A percentile compares a stretch with the other conserved stretches of the same genome.
These are phyloP conservation scores for Zoanthus solanderi DNA, from an alignment of 92 coral and sea anemone genomes.

Conservation along the genomic window DNA sequence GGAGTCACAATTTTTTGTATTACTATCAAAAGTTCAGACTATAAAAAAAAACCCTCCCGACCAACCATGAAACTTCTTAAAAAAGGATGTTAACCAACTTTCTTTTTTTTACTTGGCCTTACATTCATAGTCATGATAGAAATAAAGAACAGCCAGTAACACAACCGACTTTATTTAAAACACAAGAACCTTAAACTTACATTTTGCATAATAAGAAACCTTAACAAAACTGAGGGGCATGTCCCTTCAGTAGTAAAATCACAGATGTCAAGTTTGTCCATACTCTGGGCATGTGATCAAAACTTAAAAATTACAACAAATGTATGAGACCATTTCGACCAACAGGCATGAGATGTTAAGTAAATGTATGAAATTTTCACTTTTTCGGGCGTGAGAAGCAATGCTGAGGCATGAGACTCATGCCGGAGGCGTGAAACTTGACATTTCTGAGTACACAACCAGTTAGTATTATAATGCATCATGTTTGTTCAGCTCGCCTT, in stretches of 20 bases:
- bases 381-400: not conserved
- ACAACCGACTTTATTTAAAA: slow-evolving; percentile 12
- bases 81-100: not conserved
- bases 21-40: slow-evolving; percentile 17
- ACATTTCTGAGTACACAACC: not conserved
- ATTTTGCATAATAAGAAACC: slow-evolving; percentile 20
- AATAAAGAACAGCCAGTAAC: slow-evolving; percentile 19
- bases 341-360: slow-evolving; percentile 19
- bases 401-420: not conserved
- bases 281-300: slow-evolving; percentile 14
- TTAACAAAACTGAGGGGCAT: slow-evolving; percentile 17
- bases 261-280: slow-evolving; percentile 12
- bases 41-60: not conserved
- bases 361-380: not conserved
- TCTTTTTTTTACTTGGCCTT: slow-evolving; percentile 15
- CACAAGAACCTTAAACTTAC: slow-evolving; percentile 15
- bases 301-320: slow-evolving; percentile 10
- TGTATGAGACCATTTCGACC: slow-evolving; percentile 17
- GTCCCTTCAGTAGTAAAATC: slow-evolving; percentile 19
- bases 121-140: slow-evolving; percentile 18
- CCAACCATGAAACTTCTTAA: not conserved
- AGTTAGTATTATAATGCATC: not conserved
- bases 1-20: slow-evolving; percentile 1
- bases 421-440: not conserved
- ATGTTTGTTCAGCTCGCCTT: slow-evolving; percentile 12